Percentiles rank a stretch among this genome's conserved stretches.
These are phyloP conservation scores for Syrrhaptes paradoxus DNA, from an alignment of 2,113 vertebrate species.

Conservation along the genomic window DNA sequence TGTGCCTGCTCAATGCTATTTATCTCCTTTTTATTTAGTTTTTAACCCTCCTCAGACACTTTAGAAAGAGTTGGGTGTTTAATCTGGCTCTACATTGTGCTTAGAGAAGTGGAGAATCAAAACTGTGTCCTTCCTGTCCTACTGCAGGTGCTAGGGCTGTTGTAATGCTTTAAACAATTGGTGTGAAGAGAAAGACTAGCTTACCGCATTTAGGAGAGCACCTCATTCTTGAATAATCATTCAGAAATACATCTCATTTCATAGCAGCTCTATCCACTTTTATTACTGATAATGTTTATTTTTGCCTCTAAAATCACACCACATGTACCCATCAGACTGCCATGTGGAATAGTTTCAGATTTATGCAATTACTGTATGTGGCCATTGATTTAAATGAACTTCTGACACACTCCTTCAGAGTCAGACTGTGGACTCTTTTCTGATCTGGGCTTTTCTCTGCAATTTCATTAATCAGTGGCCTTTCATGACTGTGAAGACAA, in stretches of 20 bases:
- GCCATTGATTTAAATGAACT: background rate
- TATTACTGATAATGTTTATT: background rate
- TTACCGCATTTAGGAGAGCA: background rate
- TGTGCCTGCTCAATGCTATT: background rate
- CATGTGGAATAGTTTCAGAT: background rate
- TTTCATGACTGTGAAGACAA: background rate
- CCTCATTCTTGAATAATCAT: background rate
- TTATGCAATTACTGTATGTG: background rate
- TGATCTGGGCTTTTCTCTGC: background rate
- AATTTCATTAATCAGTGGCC: background rate
- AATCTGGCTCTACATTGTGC: background rate
- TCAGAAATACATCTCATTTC: background rate
- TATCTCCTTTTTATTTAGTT: background rate
- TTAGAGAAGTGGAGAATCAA: background rate
- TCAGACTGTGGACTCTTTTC: background rate
- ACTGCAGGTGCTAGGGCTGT: background rate
- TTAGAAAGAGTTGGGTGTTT: background rate
- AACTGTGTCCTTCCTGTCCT: background rate
- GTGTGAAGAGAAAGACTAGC: background rate
- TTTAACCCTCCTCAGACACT: background rate
- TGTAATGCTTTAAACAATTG: background rate
- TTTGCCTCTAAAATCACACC: background rate
- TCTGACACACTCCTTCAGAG: background rate
- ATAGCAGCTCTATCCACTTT: background rate
- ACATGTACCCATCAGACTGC: no score